phyloP scores from a whole-genome alignment of 2,888 invertebrate species.

The Venusia cambrica region DNA sequence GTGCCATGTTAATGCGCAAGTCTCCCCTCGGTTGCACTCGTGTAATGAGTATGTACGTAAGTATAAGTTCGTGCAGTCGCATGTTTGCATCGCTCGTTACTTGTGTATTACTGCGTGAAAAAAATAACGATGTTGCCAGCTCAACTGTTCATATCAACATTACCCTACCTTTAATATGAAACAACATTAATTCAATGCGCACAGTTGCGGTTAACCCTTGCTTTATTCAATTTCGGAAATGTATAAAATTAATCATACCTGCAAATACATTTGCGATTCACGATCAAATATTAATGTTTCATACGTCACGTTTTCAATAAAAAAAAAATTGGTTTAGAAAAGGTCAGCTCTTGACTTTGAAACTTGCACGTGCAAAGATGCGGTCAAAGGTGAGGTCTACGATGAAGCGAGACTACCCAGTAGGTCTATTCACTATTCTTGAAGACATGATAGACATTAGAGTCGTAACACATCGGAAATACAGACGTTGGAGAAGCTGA shows the following conservation, averaged over 20 bases:
- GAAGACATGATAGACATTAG: too few species aligned
- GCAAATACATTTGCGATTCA: not conserved
- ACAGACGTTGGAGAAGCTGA: too few species aligned
- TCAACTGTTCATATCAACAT: constrained; percentile 16
- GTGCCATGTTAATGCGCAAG: constrained; percentile 35
- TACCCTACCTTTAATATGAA: constrained; percentile 13
- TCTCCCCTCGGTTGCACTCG: constrained; percentile 26
- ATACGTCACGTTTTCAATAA: too few species aligned
- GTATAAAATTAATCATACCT: not conserved
- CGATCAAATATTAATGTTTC: constrained; percentile 1
- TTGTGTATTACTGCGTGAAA: constrained; percentile 40
- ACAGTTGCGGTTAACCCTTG: not conserved
- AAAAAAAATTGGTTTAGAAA: too few species aligned
- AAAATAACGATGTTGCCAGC: constrained; percentile 42
- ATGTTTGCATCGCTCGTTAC: constrained; percentile 41
- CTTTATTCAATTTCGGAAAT: not conserved
- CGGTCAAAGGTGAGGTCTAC: too few species aligned
- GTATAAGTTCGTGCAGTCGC: constrained; percentile 37
- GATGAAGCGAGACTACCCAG: too few species aligned
- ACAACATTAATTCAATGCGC: not conserved
- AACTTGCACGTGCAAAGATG: too few species aligned
- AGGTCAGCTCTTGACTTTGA: too few species aligned
- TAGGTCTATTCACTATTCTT: too few species aligned
- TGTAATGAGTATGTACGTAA: constrained; percentile 35
- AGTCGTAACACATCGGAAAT: too few species aligned